phyloP scores from a whole-genome alignment of 2,113 vertebrate species.

The Mustela nigripes region DNA sequence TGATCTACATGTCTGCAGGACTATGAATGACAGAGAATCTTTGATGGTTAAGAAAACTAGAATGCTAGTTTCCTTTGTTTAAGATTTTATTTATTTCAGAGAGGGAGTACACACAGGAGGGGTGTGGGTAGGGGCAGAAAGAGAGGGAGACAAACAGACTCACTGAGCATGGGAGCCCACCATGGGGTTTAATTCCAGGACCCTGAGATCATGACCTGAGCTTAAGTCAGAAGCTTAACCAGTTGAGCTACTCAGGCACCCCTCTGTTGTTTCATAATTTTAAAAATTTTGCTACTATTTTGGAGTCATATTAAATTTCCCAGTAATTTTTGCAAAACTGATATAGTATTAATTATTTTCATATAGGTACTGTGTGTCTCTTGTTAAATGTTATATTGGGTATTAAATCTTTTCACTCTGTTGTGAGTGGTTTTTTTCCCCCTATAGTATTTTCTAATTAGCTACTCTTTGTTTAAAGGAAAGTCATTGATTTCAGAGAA shows the following conservation, averaged over 20 bases:
- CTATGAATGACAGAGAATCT: neutral
- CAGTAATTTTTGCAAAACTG: neutral
- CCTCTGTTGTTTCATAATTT: neutral
- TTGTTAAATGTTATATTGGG: neutral
- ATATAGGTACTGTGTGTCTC: neutral
- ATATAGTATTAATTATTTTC: neutral
- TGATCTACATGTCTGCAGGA: neutral
- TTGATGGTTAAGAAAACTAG: slow-evolving; percentile 25
- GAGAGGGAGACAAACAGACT: neutral
- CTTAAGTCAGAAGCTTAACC: neutral
- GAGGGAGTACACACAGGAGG: neutral
- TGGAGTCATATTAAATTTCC: neutral
- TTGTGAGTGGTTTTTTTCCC: slow-evolving; percentile 13
- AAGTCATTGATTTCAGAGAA: neutral
- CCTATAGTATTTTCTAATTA: slow-evolving; percentile 4
- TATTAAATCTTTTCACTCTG: neutral
- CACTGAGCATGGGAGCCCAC: neutral
- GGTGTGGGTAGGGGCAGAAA: neutral
- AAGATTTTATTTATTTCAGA: neutral
- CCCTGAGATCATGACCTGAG: neutral
- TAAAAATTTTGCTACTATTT: neutral
- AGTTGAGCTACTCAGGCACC: neutral
- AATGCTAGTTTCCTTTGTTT: neutral
- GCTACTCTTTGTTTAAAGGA: neutral
- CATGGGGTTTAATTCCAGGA: neutral